These are phyloP conservation scores for Monochamus alternatus DNA, from an alignment of 2,888 invertebrate species.

Conservation along the genomic window DNA sequence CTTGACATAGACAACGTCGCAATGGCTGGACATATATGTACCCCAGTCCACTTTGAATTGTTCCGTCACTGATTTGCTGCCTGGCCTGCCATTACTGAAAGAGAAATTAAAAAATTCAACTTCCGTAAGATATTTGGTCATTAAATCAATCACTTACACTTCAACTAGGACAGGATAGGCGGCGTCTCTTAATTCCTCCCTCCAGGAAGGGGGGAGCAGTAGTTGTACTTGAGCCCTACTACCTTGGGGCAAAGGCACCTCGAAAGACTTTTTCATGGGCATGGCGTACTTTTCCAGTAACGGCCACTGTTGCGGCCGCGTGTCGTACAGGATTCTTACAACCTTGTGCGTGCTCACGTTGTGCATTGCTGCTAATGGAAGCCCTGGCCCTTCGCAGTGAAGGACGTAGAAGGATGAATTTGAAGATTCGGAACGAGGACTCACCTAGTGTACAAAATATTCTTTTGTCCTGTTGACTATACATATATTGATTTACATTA, in stretches of 20 bases:
- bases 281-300: slow-evolving; percentile 85
- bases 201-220: slow-evolving; percentile 90
- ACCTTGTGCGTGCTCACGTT: slow-evolving; percentile 83
- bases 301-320: slow-evolving; percentile 74
- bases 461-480: neutral
- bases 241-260: slow-evolving; percentile 89
- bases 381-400: slow-evolving; percentile 93
- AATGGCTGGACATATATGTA: slow-evolving; percentile 92
- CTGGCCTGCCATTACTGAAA: slow-evolving; percentile 88
- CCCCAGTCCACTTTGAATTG: slow-evolving; percentile 92
- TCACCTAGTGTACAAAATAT: slow-evolving; percentile 60
- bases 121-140: too few relatives aligned
- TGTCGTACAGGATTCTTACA: slow-evolving; percentile 85
- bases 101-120: neutral
- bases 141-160: slow-evolving; percentile 76
- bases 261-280: slow-evolving; percentile 86
- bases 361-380: slow-evolving; percentile 88
- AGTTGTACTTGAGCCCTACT: slow-evolving; percentile 91
- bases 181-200: slow-evolving; percentile 88
- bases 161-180: slow-evolving; percentile 92
- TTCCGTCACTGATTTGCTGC: slow-evolving; percentile 92
- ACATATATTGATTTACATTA: too few relatives aligned
- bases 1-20: slow-evolving; percentile 91
- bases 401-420: slow-evolving; percentile 79
- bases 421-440: slow-evolving; percentile 62